phyloP scores from a whole-genome alignment of 2,797 vertebrate species.

The Paramormyrops hopkinsi region DNA sequence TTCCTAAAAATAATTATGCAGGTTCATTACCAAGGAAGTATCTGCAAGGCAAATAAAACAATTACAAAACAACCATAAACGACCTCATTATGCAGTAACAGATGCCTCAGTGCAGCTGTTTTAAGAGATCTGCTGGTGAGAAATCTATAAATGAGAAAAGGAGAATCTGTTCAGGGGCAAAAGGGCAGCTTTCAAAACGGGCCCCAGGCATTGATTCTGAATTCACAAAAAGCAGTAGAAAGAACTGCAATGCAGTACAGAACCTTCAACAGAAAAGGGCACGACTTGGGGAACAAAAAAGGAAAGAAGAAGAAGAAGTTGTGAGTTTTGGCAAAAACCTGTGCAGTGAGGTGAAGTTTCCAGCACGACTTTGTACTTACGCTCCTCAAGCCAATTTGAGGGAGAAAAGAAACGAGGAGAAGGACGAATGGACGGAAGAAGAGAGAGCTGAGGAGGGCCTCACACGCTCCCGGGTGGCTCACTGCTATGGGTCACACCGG shows the following conservation, averaged over 20 bases:
- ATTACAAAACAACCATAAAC: slow-evolving; percentile 1
- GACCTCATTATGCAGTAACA: background rate
- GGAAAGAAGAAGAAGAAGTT: background rate
- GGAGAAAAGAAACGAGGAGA: background rate
- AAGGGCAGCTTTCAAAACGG: background rate
- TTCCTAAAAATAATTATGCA: background rate
- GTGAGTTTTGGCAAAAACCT: background rate
- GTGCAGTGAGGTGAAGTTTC: background rate
- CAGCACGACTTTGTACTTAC: background rate
- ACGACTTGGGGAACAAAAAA: background rate
- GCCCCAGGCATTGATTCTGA: background rate
- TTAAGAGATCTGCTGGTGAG: background rate
- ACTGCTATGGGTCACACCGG: background rate
- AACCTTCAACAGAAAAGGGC: background rate
- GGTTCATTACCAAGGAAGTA: slow-evolving; percentile 2
- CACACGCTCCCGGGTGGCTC: background rate
- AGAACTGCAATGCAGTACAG: background rate
- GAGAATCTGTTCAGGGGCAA: background rate
- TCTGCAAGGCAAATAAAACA: background rate
- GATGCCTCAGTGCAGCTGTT: background rate
- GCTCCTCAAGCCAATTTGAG: background rate
- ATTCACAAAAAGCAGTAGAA: background rate
- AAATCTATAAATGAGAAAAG: background rate
- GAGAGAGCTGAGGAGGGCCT: background rate
- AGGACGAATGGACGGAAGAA: background rate